These are phyloP conservation scores for Neocrepidodera transversa DNA, from an alignment of 2,888 invertebrate species.

Conservation along the genomic window DNA sequence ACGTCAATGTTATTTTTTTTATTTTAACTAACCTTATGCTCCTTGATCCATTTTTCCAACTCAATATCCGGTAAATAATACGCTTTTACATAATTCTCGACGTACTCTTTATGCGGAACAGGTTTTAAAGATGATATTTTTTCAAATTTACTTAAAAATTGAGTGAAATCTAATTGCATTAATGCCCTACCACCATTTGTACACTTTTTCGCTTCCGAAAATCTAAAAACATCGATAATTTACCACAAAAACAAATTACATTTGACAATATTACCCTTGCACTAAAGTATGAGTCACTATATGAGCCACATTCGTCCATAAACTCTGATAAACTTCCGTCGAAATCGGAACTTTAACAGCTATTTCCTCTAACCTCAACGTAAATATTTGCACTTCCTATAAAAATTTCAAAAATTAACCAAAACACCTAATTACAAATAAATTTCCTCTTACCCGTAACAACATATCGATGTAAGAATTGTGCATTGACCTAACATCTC, in stretches of 20 bases:
- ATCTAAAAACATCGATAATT: no score
- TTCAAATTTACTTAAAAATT: conserved; percentile 89
- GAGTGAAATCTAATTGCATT: conserved; percentile 98
- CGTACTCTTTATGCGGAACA: conserved; percentile 86
- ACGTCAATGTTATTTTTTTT: neutral
- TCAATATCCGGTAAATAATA: conserved; percentile 91
- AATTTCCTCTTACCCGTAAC: conserved; percentile 63
- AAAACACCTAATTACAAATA: neutral
- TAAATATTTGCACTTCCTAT: conserved; percentile 78
- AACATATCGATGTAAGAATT: conserved; percentile 86
- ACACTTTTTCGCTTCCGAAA: conserved; percentile 90
- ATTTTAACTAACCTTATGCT: conserved; percentile 71
- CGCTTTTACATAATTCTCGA: conserved; percentile 95
- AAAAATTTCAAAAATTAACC: conserved; percentile 36
- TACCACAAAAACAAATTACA: no score
- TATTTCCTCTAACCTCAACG: conserved; percentile 78
- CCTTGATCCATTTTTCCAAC: conserved; percentile 87
- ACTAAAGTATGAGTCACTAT: conserved; percentile 87
- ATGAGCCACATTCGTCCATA: conserved; percentile 90
- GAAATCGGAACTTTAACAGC: conserved; percentile 75
- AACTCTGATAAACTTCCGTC: conserved; percentile 69
- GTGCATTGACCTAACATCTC: conserved; percentile 94
- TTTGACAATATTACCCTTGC: conserved; percentile 87
- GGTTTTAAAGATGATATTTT: conserved; percentile 84
- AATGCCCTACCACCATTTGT: conserved; percentile 94